Evolutionary conservation across 2,797 vertebrate species (phyloP), one percentile per base, ranked within the genome.

Genomic region (Ctenopoma kingsleyae): DNA sequence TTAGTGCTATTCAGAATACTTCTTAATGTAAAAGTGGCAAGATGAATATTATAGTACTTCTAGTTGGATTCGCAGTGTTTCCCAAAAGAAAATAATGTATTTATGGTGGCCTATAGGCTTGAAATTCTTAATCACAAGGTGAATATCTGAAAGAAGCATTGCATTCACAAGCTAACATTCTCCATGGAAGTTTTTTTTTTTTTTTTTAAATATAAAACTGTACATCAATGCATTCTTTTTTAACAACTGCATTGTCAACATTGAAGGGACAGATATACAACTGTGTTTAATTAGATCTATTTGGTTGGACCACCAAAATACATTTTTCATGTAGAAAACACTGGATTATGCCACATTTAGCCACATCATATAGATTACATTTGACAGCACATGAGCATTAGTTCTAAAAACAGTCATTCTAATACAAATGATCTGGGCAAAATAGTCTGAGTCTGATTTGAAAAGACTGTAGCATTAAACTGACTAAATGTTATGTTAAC

Each of bases 301-400:
- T 51, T 41, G 17, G 1, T 22, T 58, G 38, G 54, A 41, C 32
- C 44, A 63, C 47, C 57, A 43, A 72, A 67, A 80, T 67, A 80
- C 60, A 63, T 67, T 67, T 16, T 44, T 56, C 10, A 50, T 51
- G 22, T 23, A 43, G 56, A 22, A 71, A 74, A 77, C 22, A 43
- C 13, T 17, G 22, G 66, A 38, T 13, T 9, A 63, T 62, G 57
- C 68, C 70, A 53, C 47, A 59, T 70, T 76, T 47, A 56, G 50
- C 71, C n/a, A 51, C 49, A 54, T 54, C 35, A 54, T 74, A 57
- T 54, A 66, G 19, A 73, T 66, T 32, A 68, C 27, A 74, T 66
- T 36, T 60, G 36, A 82, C 87, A 81, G 79, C 71, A 87, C 80
- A 79, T 27, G 6, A 54, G 35, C 19, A 65, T 59, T 58, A 41